phyloP scores from a whole-genome alignment of 2,113 vertebrate species.

The Aphelocoma coerulescens region DNA sequence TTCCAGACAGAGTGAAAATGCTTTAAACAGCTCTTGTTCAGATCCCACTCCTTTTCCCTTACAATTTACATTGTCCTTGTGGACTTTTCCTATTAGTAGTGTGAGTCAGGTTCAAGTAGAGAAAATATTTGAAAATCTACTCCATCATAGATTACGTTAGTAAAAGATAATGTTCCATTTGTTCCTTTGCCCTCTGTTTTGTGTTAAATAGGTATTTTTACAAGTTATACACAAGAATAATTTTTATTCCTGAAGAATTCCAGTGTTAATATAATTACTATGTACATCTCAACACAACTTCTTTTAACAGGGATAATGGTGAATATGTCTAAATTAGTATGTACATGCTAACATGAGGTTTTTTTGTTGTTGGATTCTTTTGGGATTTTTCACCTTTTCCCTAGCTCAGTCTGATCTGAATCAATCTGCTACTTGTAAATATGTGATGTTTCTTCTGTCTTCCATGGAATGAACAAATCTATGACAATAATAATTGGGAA shows the following conservation, averaged over 20 bases:
- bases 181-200: neutral
- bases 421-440: neutral
- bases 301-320: neutral
- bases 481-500: neutral
- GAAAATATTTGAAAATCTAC: neutral
- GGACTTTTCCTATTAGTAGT: neutral
- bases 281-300: neutral
- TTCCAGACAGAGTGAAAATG: neutral
- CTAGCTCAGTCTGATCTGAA: neutral
- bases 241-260: neutral
- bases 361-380: neutral
- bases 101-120: neutral
- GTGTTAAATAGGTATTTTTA: neutral
- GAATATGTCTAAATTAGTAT: neutral
- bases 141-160: neutral
- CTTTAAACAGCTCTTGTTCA: neutral
- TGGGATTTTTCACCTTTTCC: neutral
- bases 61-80: neutral
- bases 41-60: neutral
- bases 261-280: neutral
- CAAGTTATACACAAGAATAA: neutral
- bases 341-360: neutral
- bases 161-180: neutral
- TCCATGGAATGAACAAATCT: neutral
- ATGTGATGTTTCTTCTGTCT: neutral